Conservation (phyloP, 2,888 invertebrate genomes). For the Temnothorax ravouxi region DNA sequence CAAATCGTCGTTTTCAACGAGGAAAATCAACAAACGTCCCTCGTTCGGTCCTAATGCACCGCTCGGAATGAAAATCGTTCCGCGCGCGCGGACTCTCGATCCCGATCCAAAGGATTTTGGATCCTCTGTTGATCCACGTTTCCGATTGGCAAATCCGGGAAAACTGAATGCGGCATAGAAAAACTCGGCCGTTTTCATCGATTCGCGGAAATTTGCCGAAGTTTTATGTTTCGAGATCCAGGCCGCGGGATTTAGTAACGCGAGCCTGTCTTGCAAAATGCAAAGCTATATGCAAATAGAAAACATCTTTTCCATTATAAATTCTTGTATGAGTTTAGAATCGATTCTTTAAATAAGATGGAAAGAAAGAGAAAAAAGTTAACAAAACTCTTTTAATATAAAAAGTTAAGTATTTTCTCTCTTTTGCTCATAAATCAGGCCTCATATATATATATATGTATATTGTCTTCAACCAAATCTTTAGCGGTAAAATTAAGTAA, state of each 20-base stretch:
- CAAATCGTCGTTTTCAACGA: constrained; percentile 75
- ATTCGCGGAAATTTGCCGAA: neutral
- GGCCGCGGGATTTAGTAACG: constrained; percentile 2
- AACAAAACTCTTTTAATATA: neutral
- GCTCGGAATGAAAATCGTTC: constrained; percentile 67
- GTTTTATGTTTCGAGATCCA: neutral
- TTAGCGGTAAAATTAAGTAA: neutral
- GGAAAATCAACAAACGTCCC: constrained; percentile 74
- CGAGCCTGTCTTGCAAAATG: neutral
- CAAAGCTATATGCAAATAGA: neutral
- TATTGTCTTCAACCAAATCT: neutral
- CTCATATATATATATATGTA: neutral
- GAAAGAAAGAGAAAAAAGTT: neutral
- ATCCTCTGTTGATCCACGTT: neutral
- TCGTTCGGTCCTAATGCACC: constrained; percentile 68
- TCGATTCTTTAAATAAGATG: constrained; percentile 5
- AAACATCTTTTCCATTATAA: constrained; percentile 2
- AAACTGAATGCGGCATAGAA: constrained; percentile 1
- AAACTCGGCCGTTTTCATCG: constrained; percentile 20
- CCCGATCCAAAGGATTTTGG: constrained; percentile 35
- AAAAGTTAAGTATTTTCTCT: neutral
- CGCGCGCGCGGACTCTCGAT: constrained; percentile 54
- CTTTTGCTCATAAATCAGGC: too few relatives aligned
- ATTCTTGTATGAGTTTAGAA: neutral
- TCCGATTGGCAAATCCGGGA: neutral